A percentile compares a stretch with the other conserved stretches of the same genome.
Conservation (phyloP, 2,797 vertebrate species). For the Epinephelus malabaricus region DNA sequence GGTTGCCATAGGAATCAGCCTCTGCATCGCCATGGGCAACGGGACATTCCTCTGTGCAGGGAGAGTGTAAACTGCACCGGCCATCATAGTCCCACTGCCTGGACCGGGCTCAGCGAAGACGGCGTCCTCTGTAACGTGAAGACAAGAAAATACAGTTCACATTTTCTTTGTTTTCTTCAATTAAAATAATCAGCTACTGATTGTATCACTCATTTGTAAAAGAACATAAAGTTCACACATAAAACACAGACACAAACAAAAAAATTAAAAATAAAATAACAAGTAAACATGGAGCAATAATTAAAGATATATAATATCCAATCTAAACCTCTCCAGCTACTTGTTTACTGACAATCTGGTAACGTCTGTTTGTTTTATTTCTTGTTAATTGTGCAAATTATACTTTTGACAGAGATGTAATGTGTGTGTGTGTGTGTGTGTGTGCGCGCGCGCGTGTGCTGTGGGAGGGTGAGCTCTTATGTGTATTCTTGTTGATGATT, state of each 20-base stretch:
- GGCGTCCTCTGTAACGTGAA: constrained; percentile 87
- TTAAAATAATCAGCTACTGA: background rate
- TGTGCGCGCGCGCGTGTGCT: no score
- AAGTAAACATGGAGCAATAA: background rate
- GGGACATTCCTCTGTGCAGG: constrained; percentile 81
- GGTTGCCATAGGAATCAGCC: constrained; percentile 79
- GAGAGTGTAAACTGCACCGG: constrained; percentile 87
- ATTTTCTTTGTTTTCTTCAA: background rate
- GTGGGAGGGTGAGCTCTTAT: no score
- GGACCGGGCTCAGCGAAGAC: constrained; percentile 91
- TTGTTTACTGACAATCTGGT: no score
- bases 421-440: background rate
- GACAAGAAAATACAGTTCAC: background rate
- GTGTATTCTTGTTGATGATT: no score
- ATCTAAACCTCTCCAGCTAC: background rate
- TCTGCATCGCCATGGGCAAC: constrained; percentile 81
- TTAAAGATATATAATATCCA: background rate
- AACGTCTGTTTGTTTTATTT: background rate
- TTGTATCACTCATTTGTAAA: background rate
- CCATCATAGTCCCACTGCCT: constrained; percentile 82
- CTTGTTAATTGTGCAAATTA: background rate
- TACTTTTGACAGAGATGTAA: background rate
- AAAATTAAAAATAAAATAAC: background rate
- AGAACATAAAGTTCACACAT: background rate
- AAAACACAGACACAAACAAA: no score